Evolutionary conservation across 2,888 invertebrate genomes (phyloP).

Genomic region (Orthonevra nobilis): DNA sequence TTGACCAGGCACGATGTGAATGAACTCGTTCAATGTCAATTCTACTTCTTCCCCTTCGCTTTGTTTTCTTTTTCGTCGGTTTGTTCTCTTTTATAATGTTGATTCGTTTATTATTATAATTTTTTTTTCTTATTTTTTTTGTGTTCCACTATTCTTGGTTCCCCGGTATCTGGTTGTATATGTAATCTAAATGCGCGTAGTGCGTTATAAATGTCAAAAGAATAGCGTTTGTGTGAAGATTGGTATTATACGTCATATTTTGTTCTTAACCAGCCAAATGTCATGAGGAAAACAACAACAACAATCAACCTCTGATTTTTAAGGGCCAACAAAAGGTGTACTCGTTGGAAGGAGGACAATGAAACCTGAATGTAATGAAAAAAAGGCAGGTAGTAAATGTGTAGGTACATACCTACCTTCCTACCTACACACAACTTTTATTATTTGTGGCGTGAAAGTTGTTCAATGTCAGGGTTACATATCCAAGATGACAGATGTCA

Average conservation of each 20-base stretch:
- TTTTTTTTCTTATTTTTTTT: conserved; percentile 21
- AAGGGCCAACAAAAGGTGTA: too few relatives aligned
- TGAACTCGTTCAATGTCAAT: conserved; percentile 81
- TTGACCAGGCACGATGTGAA: conserved; percentile 79
- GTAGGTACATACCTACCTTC: too few relatives aligned
- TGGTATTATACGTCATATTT: conserved; percentile 29
- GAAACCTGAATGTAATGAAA: too few relatives aligned
- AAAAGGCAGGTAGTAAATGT: too few relatives aligned
- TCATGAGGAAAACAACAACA: not conserved
- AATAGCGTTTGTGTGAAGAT: too few relatives aligned
- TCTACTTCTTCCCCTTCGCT: conserved; percentile 64
- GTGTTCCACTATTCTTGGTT: conserved; percentile 1
- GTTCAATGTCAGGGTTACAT: conserved; percentile 40
- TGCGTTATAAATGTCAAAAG: conserved; percentile 18
- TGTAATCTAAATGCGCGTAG: conserved; percentile 17
- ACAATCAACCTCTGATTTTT: not conserved
- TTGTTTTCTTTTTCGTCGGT: conserved; percentile 1
- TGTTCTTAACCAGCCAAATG: conserved; percentile 14
- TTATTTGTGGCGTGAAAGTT: conserved; percentile 33
- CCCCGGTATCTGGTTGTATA: conserved; percentile 7
- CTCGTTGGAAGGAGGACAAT: not conserved
- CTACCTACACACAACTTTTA: conserved; percentile 4
- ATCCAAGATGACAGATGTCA: conserved; percentile 27
- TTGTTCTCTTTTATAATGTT: conserved; percentile 38
- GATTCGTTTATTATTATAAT: conserved; percentile 43